Conservation (phyloP, 2,113 vertebrate genomes). For the Syngnathus scovelli region DNA sequence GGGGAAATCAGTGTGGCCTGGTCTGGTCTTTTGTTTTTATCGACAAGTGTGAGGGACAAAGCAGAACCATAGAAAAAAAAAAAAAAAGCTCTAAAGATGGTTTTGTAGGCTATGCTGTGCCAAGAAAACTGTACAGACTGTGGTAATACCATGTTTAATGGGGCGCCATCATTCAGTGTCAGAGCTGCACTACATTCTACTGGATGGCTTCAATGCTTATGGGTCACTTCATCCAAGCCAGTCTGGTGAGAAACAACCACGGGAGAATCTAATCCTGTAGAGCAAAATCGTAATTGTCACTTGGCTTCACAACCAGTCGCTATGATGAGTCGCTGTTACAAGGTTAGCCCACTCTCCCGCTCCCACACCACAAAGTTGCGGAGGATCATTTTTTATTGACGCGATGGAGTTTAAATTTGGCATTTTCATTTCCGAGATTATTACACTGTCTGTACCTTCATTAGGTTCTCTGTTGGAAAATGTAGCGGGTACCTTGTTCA, state of each 20-base stretch:
- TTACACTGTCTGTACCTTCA: too few relatives aligned
- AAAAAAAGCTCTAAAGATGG: slow-evolving; percentile 11
- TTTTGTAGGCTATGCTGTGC: slow-evolving; percentile 24
- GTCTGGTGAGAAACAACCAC: neutral
- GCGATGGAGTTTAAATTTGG: too few relatives aligned
- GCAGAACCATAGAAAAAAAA: slow-evolving; percentile 47
- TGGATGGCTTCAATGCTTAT: neutral
- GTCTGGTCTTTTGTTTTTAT: slow-evolving; percentile 69
- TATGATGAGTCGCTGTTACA: too few relatives aligned
- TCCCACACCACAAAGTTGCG: too few relatives aligned
- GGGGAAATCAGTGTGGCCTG: slow-evolving; percentile 63
- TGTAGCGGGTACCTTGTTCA: too few relatives aligned
- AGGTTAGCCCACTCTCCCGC: too few relatives aligned
- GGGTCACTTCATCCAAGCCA: neutral
- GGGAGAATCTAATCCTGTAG: neutral
- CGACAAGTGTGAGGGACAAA: slow-evolving; percentile 51
- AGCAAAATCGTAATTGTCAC: neutral
- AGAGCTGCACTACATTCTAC: neutral
- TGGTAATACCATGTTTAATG: slow-evolving; percentile 18
- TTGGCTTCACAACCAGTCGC: too few relatives aligned
- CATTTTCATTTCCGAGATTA: too few relatives aligned
- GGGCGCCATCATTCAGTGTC: neutral
- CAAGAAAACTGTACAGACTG: slow-evolving; percentile 30
- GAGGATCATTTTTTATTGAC: too few relatives aligned
- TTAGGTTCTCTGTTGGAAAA: too few relatives aligned